phyloP scores from a whole-genome alignment of 2,797 vertebrate species.

The Triplophysa yarkandensis region DNA sequence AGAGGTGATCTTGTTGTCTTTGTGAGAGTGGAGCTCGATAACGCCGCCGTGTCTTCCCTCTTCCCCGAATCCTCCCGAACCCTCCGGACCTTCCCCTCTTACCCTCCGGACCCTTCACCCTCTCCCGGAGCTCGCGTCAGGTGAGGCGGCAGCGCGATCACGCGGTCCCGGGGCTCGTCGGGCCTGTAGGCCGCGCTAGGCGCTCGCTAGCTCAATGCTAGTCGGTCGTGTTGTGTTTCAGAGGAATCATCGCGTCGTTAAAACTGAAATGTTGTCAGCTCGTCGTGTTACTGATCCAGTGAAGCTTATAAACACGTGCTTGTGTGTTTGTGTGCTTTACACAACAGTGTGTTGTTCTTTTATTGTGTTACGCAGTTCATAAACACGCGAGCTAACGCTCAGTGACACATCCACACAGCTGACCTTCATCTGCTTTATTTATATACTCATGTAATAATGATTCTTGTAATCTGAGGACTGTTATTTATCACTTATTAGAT shows the following conservation, averaged over 20 bases:
- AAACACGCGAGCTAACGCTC: slow-evolving; percentile 7
- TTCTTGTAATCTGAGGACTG: no score
- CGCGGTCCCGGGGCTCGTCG: neutral
- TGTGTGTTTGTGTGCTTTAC: no score
- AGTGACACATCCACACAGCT: no score
- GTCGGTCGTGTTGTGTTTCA: neutral
- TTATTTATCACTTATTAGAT: no score
- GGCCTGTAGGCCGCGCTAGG: slow-evolving; percentile 31
- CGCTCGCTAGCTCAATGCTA: slow-evolving; percentile 6
- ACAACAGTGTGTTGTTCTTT: neutral
- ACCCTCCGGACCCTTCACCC: slow-evolving; percentile 74
- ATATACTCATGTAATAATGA: no score
- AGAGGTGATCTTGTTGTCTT: slow-evolving; percentile 79
- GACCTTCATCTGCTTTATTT: no score
- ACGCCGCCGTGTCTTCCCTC: slow-evolving; percentile 79
- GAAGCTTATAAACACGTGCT: fast-evolving
- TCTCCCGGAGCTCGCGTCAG: slow-evolving; percentile 70
- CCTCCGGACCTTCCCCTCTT: slow-evolving; percentile 71
- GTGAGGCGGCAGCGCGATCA: slow-evolving; percentile 27
- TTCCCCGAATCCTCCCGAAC: slow-evolving; percentile 85
- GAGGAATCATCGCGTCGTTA: neutral
- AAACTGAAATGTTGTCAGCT: fast-evolving
- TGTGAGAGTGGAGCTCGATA: slow-evolving; percentile 81
- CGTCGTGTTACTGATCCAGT: neutral
- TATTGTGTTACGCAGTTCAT: slow-evolving; percentile 14